A percentile compares a stretch with the other conserved stretches of the same genome.
phyloP scores from a whole-genome alignment of 2,797 vertebrate genomes.

The Artibeus jamaicensis region DNA sequence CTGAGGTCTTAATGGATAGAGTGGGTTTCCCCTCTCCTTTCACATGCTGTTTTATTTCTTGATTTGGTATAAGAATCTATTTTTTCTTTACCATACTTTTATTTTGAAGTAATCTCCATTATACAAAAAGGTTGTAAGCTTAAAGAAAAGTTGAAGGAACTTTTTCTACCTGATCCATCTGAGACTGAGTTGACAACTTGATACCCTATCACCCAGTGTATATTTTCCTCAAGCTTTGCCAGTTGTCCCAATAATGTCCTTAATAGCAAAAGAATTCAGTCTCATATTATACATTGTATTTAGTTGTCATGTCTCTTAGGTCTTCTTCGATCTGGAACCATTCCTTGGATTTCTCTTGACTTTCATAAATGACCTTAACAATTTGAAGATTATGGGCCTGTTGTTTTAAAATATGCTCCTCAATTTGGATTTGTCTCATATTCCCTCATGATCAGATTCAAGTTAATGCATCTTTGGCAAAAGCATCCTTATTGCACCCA shows the following conservation, averaged over 20 bases:
- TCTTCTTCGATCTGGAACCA: not conserved
- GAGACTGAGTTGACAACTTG: not conserved
- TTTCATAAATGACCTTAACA: not conserved
- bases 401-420: conserved; percentile 4
- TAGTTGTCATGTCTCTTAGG: not conserved
- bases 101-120: conserved; percentile 10
- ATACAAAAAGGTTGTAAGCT: not conserved
- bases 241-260: not conserved
- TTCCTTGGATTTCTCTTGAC: not conserved
- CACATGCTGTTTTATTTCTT: not conserved
- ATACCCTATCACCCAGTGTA: not conserved
- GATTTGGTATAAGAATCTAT: not conserved
- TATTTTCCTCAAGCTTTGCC: not conserved
- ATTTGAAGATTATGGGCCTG: not conserved
- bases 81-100: not conserved
- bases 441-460: not conserved
- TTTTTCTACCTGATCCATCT: not conserved
- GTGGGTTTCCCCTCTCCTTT: not conserved
- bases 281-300: not conserved
- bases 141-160: not conserved
- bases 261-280: not conserved
- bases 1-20: not conserved
- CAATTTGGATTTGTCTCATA: not conserved
- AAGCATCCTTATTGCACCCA: not conserved
- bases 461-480: not conserved